Evolutionary conservation across 1,140 invertebrate genomes (phyloP).

Genomic region (Drosophila nigrodunni): DNA sequence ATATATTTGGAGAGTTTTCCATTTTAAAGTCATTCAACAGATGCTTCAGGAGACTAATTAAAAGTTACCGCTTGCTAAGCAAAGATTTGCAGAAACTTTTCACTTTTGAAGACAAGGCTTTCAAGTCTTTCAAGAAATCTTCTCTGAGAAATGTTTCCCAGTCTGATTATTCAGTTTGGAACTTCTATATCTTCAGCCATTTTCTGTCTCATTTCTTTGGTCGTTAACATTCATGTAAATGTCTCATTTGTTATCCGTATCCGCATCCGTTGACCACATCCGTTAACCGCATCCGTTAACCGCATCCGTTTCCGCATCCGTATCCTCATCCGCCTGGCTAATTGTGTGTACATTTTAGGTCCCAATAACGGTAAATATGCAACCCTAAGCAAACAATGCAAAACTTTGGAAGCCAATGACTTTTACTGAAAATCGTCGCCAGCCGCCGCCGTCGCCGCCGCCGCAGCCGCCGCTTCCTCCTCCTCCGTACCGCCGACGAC

Average conservation of each 20-base stretch:
- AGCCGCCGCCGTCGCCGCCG: constrained; percentile 82
- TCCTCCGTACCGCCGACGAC: constrained; percentile 65
- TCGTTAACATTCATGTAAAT: constrained; percentile 23
- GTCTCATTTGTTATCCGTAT: constrained; percentile 5
- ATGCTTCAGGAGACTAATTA: no score
- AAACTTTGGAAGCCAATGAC: constrained; percentile 95
- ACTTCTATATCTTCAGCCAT: background rate
- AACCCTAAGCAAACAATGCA: constrained; percentile 97
- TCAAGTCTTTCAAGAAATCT: no score
- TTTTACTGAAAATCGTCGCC: constrained; percentile 94
- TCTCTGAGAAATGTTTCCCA: no score
- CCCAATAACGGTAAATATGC: constrained; percentile 93
- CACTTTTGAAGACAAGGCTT: no score
- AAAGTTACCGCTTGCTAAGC: no score
- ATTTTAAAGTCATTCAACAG: no score
- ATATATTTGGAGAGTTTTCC: no score
- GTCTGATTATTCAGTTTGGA: background rate
- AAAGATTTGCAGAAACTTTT: no score
- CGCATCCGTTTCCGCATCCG: constrained; percentile 45
- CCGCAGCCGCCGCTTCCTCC: constrained; percentile 50
- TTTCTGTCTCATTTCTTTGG: background rate
- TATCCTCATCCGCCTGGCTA: constrained; percentile 75
- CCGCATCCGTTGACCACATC: constrained; percentile 26
- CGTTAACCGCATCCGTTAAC: background rate
- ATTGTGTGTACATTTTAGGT: constrained; percentile 84